Evolutionary conservation across 1,140 invertebrate genomes (phyloP).

Genomic region (Rhyacophila brunnea): DNA sequence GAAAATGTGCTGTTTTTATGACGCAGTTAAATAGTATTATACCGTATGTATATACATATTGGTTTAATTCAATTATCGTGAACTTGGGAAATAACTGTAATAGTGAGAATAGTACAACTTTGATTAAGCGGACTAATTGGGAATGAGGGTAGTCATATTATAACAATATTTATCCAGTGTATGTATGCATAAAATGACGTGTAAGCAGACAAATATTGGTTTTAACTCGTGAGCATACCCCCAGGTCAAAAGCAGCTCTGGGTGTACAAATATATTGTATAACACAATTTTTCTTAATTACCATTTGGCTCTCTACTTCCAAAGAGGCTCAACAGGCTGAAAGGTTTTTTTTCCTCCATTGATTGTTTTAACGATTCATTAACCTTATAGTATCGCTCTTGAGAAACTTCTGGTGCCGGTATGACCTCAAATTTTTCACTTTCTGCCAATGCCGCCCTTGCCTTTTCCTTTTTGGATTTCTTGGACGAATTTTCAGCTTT

Average conservation of each 20-base stretch:
- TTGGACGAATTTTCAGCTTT: conserved; percentile 21
- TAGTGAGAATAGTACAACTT: too few species aligned
- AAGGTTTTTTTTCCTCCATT: conserved; percentile 52
- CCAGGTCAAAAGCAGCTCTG: not conserved
- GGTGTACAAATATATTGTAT: not conserved
- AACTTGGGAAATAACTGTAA: too few species aligned
- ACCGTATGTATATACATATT: too few species aligned
- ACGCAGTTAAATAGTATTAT: too few species aligned
- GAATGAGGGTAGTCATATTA: conserved; percentile 12
- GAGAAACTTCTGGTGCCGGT: conserved; percentile 52
- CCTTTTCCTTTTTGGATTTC: conserved; percentile 42
- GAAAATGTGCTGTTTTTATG: too few species aligned
- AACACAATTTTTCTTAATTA: conserved; percentile 14
- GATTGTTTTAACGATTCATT: conserved; percentile 56
- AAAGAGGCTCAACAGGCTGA: conserved; percentile 61
- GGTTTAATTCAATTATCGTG: too few species aligned
- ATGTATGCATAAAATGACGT: too few species aligned
- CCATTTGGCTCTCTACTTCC: conserved; percentile 43
- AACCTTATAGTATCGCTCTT: conserved; percentile 64
- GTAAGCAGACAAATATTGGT: too few species aligned
- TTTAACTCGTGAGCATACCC: too few species aligned
- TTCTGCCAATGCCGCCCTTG: conserved; percentile 30
- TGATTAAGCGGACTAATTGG: too few species aligned
- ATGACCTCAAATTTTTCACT: conserved; percentile 40
- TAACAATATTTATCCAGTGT: conserved; percentile 13